phyloP scores from a whole-genome alignment of 2,888 invertebrate genomes.

The Pseudoips prasinana region DNA sequence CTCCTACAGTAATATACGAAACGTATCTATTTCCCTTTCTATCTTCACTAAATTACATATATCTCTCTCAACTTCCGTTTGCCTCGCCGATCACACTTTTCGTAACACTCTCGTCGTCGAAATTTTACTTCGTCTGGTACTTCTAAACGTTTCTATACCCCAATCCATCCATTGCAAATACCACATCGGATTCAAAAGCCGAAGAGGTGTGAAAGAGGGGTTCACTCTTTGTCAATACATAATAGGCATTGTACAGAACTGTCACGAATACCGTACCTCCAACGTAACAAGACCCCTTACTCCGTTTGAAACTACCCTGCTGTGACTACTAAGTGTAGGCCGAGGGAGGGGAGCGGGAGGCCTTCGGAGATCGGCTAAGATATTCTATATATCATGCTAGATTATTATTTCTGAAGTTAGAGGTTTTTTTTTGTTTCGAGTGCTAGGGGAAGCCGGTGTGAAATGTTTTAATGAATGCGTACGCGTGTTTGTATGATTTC shows the following conservation, averaged over 20 bases:
- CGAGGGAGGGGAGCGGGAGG: conserved; percentile 1
- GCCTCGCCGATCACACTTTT: too few relatives aligned
- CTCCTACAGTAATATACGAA: too few relatives aligned
- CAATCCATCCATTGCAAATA: conserved; percentile 24
- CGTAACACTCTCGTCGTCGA: too few relatives aligned
- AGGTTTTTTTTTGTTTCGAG: conserved; percentile 30
- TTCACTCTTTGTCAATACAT: conserved; percentile 46
- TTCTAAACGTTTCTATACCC: too few relatives aligned
- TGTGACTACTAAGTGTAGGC: not conserved
- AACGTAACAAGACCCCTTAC: conserved; percentile 10
- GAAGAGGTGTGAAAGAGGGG: conserved; percentile 58
- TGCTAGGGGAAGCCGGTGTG: conserved; percentile 22
- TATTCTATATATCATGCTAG: conserved; percentile 24
- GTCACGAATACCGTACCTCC: conserved; percentile 38
- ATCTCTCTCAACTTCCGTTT: too few relatives aligned
- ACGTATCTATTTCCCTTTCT: too few relatives aligned
- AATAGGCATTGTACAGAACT: conserved; percentile 56
- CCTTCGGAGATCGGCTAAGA: conserved; percentile 13
- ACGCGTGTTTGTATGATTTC: not conserved
- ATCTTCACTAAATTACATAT: too few relatives aligned
- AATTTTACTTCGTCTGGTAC: too few relatives aligned
- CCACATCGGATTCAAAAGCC: conserved; percentile 45
- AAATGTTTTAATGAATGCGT: conserved; percentile 28
- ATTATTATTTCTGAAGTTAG: conserved; percentile 34
- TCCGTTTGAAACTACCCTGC: conserved; percentile 6